Evolutionary conservation across 2,888 invertebrate genomes (phyloP).

Genomic region (Creontiades dilutus): DNA sequence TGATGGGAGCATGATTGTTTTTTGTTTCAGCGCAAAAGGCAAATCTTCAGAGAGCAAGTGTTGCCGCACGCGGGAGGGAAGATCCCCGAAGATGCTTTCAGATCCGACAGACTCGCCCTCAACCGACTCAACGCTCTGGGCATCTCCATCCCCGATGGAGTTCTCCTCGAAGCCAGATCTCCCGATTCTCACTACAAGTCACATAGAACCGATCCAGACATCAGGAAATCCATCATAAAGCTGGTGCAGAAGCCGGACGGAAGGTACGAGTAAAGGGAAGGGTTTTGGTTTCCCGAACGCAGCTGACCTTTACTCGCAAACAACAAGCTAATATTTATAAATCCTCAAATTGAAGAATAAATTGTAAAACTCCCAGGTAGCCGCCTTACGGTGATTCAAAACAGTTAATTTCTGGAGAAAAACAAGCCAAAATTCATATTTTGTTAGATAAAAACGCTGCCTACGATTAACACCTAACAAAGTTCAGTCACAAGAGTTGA

Average conservation of each 20-base stretch:
- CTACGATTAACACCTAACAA: too few species aligned
- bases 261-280: conserved; percentile 76
- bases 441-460: too few species aligned
- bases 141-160: conserved; percentile 82
- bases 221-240: conserved; percentile 75
- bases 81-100: conserved; percentile 83
- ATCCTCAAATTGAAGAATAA: too few species aligned
- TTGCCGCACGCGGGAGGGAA: conserved; percentile 83
- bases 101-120: conserved; percentile 81
- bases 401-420: too few species aligned
- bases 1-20: neutral
- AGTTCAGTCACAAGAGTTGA: too few species aligned
- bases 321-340: too few species aligned
- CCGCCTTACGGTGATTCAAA: too few species aligned
- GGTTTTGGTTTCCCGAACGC: too few species aligned
- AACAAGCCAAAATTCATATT: too few species aligned
- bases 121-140: conserved; percentile 83
- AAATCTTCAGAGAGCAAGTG: conserved; percentile 83
- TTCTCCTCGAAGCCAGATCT: conserved; percentile 80
- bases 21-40: conserved; percentile 80
- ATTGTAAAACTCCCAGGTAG: too few species aligned
- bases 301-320: too few species aligned
- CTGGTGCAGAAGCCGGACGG: conserved; percentile 80
- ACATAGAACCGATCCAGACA: conserved; percentile 76
- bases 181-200: conserved; percentile 78